Evolutionary conservation across 2,113 vertebrate genomes (phyloP), one percentile per base, ranked within the genome.

Genomic region (Ceratotherium simum): DNA sequence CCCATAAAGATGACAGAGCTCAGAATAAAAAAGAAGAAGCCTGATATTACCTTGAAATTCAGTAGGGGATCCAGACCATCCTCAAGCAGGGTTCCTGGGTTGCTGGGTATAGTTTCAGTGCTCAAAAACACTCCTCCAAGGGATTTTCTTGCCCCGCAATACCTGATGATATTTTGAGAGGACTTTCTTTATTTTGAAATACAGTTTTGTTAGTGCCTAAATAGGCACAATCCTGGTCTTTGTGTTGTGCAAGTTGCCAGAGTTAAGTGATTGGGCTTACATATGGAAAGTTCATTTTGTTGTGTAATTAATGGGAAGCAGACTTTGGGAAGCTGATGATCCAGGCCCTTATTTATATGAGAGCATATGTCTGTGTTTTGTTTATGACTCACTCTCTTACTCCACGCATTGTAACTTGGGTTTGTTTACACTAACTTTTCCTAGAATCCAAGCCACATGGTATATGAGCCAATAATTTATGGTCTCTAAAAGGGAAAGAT

Each of bases 251-350:
- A 95, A 98, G 97, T 92, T 97, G 97, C 97, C 96, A 97, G 97
- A 94, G 95, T 91, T 97, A 98, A 98, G 93, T 89, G 97, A 91
- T 96, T 98, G 98, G 84, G 85, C 69, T 98, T 98, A 98, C 98
- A 98, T 99, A 98, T 98, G 98, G 98, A 98, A 98, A 98, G 98
- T 98, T 91, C 98, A 98, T 98, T 98, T 98, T 98, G 97, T 98
- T 98, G 98, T 98, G 87, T 98, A 98, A 99, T 99, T 99, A 99
- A 99, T 98, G 97, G 98, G 98, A 99, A 98, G 94, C 98, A 99
- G 98, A 97, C 97, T 98, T 98, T 75, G 98, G 98, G 98, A 98
- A 98, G 97, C 97, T 98, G 96, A 98, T 97, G 98, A 98, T 98
- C 93, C 97, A 98, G 97, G 98, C 98, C 97, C 98, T 98, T 99